These are phyloP conservation scores for Tenualosa thibaudeaui DNA, from an alignment of 2,797 vertebrate species.

Conservation along the genomic window DNA sequence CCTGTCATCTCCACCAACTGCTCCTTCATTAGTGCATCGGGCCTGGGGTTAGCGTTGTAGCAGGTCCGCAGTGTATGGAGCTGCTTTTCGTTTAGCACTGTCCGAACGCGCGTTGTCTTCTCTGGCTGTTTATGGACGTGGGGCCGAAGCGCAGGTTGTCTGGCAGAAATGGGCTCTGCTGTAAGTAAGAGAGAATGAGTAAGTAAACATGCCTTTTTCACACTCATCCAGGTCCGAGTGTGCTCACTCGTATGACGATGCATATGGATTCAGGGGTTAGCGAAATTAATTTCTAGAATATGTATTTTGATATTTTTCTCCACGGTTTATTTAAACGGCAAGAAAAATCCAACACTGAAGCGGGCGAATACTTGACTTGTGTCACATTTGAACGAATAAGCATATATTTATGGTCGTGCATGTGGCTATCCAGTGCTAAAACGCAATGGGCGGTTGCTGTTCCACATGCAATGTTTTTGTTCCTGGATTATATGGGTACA, in stretches of 20 bases:
- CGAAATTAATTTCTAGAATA: not conserved
- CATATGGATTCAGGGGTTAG: not conserved
- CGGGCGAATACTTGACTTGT: not conserved
- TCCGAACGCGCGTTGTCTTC: conserved; percentile 91
- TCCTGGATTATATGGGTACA: not conserved
- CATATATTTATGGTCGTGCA: not conserved
- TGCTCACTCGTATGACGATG: too few species aligned
- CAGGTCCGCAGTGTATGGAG: conserved; percentile 93
- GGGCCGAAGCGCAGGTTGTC: conserved; percentile 87
- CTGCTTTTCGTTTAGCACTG: conserved; percentile 93
- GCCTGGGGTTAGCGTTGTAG: conserved; percentile 93
- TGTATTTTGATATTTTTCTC: not conserved
- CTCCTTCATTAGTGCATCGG: conserved; percentile 94
- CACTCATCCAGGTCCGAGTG: not conserved
- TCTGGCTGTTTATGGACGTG: conserved; percentile 93
- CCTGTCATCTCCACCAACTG: conserved; percentile 94
- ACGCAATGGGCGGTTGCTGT: not conserved
- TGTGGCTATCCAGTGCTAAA: not conserved
- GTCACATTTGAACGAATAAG: not conserved
- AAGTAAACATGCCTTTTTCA: not conserved
- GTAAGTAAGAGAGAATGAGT: conserved; percentile 55
- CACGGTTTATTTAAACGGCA: not conserved
- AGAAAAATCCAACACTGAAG: not conserved
- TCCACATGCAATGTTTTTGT: not conserved
- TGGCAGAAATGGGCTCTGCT: conserved; percentile 92